Percentiles rank a stretch among this genome's conserved stretches.
Conservation (phyloP, 2,113 vertebrate species). For the Morone chrysops region DNA sequence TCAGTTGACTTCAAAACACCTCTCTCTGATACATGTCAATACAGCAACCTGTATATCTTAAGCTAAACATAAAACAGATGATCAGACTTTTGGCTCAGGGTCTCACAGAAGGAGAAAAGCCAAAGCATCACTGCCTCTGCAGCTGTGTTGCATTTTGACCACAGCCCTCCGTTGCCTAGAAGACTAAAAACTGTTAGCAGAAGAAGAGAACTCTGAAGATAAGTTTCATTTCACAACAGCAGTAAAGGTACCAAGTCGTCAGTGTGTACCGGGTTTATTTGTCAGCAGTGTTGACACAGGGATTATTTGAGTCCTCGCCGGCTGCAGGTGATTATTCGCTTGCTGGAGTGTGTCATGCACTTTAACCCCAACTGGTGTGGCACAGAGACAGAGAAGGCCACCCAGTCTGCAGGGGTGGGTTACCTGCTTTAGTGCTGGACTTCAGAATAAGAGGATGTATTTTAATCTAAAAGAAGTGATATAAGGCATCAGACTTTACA, state of each 20-base stretch:
- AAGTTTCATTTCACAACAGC: not conserved
- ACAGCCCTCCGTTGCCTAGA: not conserved
- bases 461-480: constrained; percentile 7
- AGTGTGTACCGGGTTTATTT: not conserved
- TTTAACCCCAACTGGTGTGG: constrained; percentile 51
- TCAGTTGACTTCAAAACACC: constrained; percentile 54
- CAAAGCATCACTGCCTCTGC: constrained; percentile 51
- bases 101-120: constrained; percentile 18
- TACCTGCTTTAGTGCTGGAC: not conserved
- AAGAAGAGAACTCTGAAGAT: not conserved
- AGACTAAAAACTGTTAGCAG: not conserved
- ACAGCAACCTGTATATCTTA: constrained; percentile 39
- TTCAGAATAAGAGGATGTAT: constrained; percentile 35
- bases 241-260: not conserved
- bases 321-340: constrained; percentile 46
- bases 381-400: constrained; percentile 45
- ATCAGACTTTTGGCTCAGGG: constrained; percentile 21
- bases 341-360: constrained; percentile 36
- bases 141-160: constrained; percentile 64
- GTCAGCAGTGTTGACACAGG: constrained; percentile 9
- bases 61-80: constrained; percentile 53
- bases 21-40: not conserved
- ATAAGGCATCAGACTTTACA: constrained; percentile 10
- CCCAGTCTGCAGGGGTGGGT: constrained; percentile 42
- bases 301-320: constrained; percentile 22